A percentile compares a stretch with the other conserved stretches of the same genome.
Evolutionary conservation across 1,140 invertebrate genomes (phyloP).

Genomic region (Frieseomelitta varia): DNA sequence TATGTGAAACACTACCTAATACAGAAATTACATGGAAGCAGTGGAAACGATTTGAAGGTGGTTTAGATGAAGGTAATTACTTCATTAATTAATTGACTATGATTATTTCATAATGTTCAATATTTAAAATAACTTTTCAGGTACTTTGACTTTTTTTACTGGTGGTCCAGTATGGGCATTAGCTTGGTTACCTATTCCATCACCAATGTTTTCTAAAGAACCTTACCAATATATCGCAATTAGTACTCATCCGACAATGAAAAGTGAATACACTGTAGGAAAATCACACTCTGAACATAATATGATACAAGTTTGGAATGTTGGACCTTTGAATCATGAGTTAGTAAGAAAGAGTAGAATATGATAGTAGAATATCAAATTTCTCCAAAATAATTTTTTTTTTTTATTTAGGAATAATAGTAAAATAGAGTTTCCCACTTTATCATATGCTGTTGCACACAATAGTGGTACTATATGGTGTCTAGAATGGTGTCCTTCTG

Average conservation of each 20-base stretch:
- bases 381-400: conserved; percentile 24
- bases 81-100: conserved; percentile 59
- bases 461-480: conserved; percentile 87
- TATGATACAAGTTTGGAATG: conserved; percentile 85
- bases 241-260: conserved; percentile 80
- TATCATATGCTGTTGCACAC: conserved; percentile 84
- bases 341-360: conserved; percentile 59
- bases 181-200: conserved; percentile 84
- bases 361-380: conserved; percentile 2
- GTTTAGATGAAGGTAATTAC: conserved; percentile 66
- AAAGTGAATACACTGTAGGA: conserved; percentile 76
- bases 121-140: conserved; percentile 58
- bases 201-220: conserved; percentile 66
- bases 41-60: conserved; percentile 80
- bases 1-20: conserved; percentile 40
- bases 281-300: conserved; percentile 77
- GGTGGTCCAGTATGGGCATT: conserved; percentile 85
- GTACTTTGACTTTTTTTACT: conserved; percentile 82
- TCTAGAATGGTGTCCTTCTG: conserved; percentile 90
- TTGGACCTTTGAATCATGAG: conserved; percentile 79
- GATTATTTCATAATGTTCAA: background rate
- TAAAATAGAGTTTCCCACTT: conserved; percentile 50
- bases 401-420: conserved; percentile 52
- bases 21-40: conserved; percentile 75
- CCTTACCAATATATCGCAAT: conserved; percentile 83